Percentiles rank a stretch among this genome's conserved stretches.
These are phyloP conservation scores for Sesia bembeciformis DNA, from an alignment of 2,888 invertebrate genomes.

Conservation along the genomic window DNA sequence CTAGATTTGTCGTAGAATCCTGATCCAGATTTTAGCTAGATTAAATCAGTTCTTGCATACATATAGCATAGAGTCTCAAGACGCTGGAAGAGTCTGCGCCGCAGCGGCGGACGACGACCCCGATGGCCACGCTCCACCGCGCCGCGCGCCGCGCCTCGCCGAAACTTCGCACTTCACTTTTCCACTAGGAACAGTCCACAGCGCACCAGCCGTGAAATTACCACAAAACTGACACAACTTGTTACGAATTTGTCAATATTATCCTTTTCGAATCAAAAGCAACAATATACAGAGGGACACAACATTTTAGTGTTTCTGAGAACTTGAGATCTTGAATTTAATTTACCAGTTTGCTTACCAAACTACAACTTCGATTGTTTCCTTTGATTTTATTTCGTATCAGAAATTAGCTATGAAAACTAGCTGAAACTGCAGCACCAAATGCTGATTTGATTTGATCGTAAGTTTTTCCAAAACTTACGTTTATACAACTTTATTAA, in stretches of 20 bases:
- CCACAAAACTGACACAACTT: conserved; percentile 58
- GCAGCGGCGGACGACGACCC: conserved; percentile 18
- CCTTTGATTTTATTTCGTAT: too few relatives aligned
- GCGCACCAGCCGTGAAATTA: conserved; percentile 65
- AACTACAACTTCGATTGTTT: too few relatives aligned
- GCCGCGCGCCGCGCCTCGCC: conserved; percentile 47
- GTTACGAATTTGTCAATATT: neutral
- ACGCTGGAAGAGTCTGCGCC: neutral
- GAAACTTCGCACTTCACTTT: conserved; percentile 72
- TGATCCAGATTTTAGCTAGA: neutral
- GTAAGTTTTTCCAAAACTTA: too few relatives aligned
- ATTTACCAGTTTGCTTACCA: too few relatives aligned
- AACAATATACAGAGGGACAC: too few relatives aligned
- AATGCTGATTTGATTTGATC: too few relatives aligned
- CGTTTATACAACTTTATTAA: too few relatives aligned
- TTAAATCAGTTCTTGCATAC: neutral
- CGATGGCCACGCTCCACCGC: conserved; percentile 35
- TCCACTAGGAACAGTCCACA: conserved; percentile 57
- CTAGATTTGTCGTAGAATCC: too few relatives aligned
- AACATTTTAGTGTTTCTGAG: too few relatives aligned
- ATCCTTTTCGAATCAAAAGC: neutral
- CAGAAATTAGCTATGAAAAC: too few relatives aligned
- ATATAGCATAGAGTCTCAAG: neutral
- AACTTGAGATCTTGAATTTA: too few relatives aligned
- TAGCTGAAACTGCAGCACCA: too few relatives aligned